phyloP scores from a whole-genome alignment of 2,797 vertebrate species.

The Lepilemur ruficaudatus region DNA sequence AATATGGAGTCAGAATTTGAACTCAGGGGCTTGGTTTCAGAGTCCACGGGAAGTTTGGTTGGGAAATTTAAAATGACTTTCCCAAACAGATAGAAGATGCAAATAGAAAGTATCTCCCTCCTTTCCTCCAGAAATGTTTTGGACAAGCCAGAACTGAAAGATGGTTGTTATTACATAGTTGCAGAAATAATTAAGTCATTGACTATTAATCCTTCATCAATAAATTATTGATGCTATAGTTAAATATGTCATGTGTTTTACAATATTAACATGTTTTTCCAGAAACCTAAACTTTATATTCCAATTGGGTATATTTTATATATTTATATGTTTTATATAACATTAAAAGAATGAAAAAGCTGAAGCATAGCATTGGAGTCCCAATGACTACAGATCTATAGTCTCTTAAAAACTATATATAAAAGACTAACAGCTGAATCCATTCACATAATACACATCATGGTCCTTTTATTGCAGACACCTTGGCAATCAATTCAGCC shows the following conservation, averaged over 20 bases:
- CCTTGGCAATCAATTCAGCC: slow-evolving; percentile 60
- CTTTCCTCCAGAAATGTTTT: not conserved
- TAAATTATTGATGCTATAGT: not conserved
- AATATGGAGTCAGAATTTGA: not conserved
- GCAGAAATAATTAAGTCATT: not conserved
- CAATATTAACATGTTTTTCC: not conserved
- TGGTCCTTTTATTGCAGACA: slow-evolving; percentile 10
- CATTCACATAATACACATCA: slow-evolving; percentile 26
- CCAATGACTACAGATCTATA: not conserved
- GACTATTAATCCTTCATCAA: not conserved
- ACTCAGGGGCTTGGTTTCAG: not conserved
- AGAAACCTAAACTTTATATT: not conserved
- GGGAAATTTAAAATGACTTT: not conserved
- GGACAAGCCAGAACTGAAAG: not conserved
- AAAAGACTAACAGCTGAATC: slow-evolving; percentile 28
- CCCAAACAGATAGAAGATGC: not conserved
- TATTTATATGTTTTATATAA: not conserved
- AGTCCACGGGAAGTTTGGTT: not conserved
- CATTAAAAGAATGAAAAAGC: slow-evolving; percentile 14
- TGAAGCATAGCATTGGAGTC: not conserved
- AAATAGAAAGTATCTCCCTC: not conserved
- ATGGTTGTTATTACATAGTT: not conserved
- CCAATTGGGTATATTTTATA: not conserved
- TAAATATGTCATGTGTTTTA: not conserved
- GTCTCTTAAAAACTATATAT: not conserved